Conservation (phyloP, 2,797 vertebrate genomes). For the Sebastes jordani region DNA sequence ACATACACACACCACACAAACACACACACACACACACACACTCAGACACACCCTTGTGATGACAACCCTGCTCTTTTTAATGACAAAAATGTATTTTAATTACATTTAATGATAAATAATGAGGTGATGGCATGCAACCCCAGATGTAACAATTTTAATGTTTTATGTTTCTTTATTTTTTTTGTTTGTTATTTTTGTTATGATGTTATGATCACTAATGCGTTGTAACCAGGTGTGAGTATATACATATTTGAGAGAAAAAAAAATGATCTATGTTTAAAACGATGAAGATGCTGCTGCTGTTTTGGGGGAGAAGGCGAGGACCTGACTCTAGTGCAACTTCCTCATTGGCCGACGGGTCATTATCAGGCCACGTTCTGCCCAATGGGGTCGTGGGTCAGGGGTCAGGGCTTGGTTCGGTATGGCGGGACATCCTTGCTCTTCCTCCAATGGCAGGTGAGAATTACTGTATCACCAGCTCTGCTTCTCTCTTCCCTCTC, state of each 20-base stretch:
- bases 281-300: conserved; percentile 76
- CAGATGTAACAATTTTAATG: conserved; percentile 84
- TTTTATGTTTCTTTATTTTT: conserved; percentile 66
- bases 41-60: conserved; percentile 76
- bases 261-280: conserved; percentile 64
- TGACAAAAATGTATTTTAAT: conserved; percentile 85
- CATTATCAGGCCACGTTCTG: conserved; percentile 60
- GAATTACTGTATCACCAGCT: conserved; percentile 81
- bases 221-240: conserved; percentile 85
- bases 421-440: conserved; percentile 74
- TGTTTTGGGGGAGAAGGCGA: conserved; percentile 66
- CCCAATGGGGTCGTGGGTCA: conserved; percentile 51
- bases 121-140: conserved; percentile 87
- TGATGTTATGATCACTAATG: conserved; percentile 83
- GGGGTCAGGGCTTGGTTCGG: conserved; percentile 46
- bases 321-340: conserved; percentile 58
- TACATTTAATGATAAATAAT: conserved; percentile 84
- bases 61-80: conserved; percentile 84
- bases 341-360: conserved; percentile 50
- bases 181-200: conserved; percentile 74
- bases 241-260: conserved; percentile 78
- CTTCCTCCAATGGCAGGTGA: conserved; percentile 81
- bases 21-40: conserved; percentile 25
- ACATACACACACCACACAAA: conserved; percentile 22
- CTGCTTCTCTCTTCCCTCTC: conserved; percentile 76